Evolutionary conservation across 2,888 invertebrate species (phyloP).

Genomic region (Xanthorhoe designata): DNA sequence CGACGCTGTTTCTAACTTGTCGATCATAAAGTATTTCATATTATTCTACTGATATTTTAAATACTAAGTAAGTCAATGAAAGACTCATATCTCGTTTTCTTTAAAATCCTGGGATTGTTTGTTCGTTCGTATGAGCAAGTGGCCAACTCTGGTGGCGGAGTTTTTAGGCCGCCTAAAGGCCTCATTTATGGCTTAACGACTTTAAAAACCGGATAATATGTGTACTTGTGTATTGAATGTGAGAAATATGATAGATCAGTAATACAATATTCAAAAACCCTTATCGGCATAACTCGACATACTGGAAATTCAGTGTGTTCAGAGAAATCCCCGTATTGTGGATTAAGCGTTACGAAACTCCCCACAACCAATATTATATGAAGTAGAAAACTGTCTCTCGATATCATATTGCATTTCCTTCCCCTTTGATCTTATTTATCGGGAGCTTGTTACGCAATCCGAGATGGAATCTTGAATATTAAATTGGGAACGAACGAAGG

Average conservation of each 20-base stretch:
- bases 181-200: no score
- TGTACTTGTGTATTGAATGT: neutral
- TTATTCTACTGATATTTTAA: neutral
- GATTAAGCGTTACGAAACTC: constrained; percentile 8
- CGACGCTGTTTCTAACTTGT: constrained; percentile 16
- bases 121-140: no score
- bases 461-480: constrained; percentile 35
- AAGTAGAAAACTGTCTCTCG: constrained; percentile 24
- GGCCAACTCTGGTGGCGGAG: no score
- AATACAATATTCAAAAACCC: neutral
- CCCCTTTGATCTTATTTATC: constrained; percentile 48
- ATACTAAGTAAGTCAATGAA: neutral
- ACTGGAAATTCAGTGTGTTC: neutral
- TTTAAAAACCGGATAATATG: no score
- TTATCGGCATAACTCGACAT: neutral
- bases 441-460: constrained; percentile 35
- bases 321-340: neutral
- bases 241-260: neutral
- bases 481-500: constrained; percentile 30
- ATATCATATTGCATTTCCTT: constrained; percentile 32
- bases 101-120: no score
- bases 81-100: no score
- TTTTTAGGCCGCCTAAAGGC: no score
- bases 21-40: constrained; percentile 3
- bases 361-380: constrained; percentile 5